phyloP scores from a whole-genome alignment of 2,888 invertebrate species.

The Synergus umbraculus region DNA sequence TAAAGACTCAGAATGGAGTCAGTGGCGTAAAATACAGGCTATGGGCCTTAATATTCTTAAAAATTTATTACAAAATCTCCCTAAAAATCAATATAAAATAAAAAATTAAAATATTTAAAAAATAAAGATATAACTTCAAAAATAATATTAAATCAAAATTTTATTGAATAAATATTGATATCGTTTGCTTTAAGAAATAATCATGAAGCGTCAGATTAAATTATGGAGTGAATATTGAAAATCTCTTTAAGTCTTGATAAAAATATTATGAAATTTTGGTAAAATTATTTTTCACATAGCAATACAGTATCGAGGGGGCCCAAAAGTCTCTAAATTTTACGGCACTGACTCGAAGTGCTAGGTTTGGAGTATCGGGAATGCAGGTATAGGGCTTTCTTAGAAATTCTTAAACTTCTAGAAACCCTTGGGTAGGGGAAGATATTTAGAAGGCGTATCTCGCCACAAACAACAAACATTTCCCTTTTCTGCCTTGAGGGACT shows the following conservation, averaged over 20 bases:
- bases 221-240: neutral
- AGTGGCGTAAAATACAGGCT: conserved; percentile 29
- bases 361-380: conserved; percentile 15
- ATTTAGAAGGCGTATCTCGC: conserved; percentile 58
- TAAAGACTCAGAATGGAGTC: conserved; percentile 29
- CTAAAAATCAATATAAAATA: neutral
- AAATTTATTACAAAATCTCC: neutral
- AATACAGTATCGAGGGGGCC: conserved; percentile 17
- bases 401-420: conserved; percentile 1
- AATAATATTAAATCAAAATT: neutral
- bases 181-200: neutral
- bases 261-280: neutral
- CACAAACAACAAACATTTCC: conserved; percentile 40
- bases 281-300: neutral
- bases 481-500: neutral
- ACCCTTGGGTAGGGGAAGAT: conserved; percentile 19
- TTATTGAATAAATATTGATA: neutral
- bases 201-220: neutral
- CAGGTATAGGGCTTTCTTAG: conserved; percentile 32
- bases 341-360: conserved; percentile 8
- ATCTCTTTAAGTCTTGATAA: neutral
- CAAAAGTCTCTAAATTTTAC: conserved; percentile 33
- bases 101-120: no score
- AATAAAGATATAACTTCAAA: neutral
- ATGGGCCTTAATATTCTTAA: conserved; percentile 19